Evolutionary conservation across 1,140 invertebrate genomes (phyloP).

Genomic region (Camponotus vicinus): DNA sequence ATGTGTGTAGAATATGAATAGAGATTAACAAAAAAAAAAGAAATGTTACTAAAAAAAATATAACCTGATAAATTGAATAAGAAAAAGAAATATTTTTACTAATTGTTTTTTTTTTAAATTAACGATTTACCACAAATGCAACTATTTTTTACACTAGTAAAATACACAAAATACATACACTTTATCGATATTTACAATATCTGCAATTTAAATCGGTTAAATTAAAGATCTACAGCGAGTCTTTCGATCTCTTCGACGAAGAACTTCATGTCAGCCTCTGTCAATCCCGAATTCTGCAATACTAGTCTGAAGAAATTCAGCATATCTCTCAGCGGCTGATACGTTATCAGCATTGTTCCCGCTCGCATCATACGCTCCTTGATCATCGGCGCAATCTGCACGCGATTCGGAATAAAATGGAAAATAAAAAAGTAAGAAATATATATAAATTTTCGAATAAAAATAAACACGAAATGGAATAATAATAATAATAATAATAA

Average conservation of each 20-base stretch:
- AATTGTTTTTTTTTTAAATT: not conserved
- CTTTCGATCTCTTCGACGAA: slow-evolving; percentile 95
- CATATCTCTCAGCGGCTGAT: slow-evolving; percentile 93
- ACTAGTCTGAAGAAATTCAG: slow-evolving; percentile 98
- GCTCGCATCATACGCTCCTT: slow-evolving; percentile 98
- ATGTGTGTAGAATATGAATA: too few species aligned
- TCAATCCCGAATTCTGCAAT: slow-evolving; percentile 95
- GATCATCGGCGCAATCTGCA: slow-evolving; percentile 93
- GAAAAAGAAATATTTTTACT: not conserved
- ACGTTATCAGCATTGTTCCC: slow-evolving; percentile 98
- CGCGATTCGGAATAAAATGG: slow-evolving; percentile 64
- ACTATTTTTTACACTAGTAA: slow-evolving; percentile 14
- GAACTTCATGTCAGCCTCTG: slow-evolving; percentile 93
- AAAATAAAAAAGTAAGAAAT: not conserved
- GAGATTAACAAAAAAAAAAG: too few species aligned
- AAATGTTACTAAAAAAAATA: too few species aligned
- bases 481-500: too few species aligned
- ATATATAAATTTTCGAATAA: not conserved
- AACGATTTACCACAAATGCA: slow-evolving; percentile 11
- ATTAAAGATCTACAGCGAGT: slow-evolving; percentile 90
- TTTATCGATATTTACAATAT: slow-evolving; percentile 43
- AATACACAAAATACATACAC: slow-evolving; percentile 14
- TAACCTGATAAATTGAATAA: not conserved
- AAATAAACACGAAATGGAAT: not conserved
- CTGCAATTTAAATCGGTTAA: slow-evolving; percentile 77